Evolutionary conservation across 1,140 invertebrate species (phyloP).

Genomic region (Ips typographus): DNA sequence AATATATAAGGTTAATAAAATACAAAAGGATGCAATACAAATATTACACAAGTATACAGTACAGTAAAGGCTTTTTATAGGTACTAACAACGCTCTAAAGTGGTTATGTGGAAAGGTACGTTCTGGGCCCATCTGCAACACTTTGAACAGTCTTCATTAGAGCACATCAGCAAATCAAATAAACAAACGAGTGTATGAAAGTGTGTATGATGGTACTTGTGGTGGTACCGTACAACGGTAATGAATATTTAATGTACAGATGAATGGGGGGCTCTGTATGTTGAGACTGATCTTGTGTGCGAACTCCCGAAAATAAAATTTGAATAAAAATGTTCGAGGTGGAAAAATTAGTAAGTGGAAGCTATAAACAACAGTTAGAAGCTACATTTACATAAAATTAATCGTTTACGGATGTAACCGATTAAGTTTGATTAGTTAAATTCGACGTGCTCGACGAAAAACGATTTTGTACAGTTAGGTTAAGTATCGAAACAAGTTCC

Average conservation of each 20-base stretch:
- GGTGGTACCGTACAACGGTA: too few species aligned
- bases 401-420: too few species aligned
- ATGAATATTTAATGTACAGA: too few species aligned
- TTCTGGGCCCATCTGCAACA: constrained; percentile 27
- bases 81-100: constrained; percentile 25
- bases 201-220: constrained; percentile 8
- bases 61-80: constrained; percentile 45
- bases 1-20: background rate
- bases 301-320: constrained; percentile 30
- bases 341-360: too few species aligned
- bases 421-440: too few species aligned
- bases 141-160: constrained; percentile 10
- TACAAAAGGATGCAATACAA: constrained; percentile 7
- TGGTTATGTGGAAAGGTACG: constrained; percentile 45
- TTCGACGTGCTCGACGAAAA: too few species aligned
- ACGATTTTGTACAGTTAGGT: too few species aligned
- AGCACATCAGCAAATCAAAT: background rate
- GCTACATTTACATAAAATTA: too few species aligned
- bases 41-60: constrained; percentile 49
- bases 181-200: constrained; percentile 3
- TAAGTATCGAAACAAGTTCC: too few species aligned
- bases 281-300: constrained; percentile 3
- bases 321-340: background rate
- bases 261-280: constrained; percentile 7
- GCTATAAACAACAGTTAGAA: too few species aligned